Evolutionary conservation across 2,113 vertebrate species (phyloP), one percentile per base, ranked within the genome.

Genomic region (Pangasianodon hypophthalmus): DNA sequence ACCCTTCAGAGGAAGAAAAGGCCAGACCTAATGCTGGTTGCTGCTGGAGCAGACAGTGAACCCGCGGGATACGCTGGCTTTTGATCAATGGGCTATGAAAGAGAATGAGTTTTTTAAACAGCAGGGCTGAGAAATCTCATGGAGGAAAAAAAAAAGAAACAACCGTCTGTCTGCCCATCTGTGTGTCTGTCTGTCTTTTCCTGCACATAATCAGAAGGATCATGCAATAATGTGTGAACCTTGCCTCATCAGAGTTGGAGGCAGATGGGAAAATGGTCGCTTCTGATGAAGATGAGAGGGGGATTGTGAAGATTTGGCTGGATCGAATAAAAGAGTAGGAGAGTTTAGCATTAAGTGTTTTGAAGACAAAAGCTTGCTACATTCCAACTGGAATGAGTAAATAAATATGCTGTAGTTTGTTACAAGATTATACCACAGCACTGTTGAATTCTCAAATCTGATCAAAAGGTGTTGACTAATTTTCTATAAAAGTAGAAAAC

Each of bases 1-100:
- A 32, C 56, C 50, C 50, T 85, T 90, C 37, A 69, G 54, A 87
- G 82, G 69, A 85, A 67, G 56, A 62, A 77, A 80, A 48, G 71
- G 21, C 87, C 86, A 32, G 46, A 41, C 21, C 29, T 64, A 58
- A 69, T 48, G 81, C 79, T 83, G 48, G 67, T 79, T 85, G 58
- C 32, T 67, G 48, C 46, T 5, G 60, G 41, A 80, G 90, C 86
- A 41, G 73, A 19, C 21, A 37, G 46, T 14, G 46, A 32, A 71
- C 85, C 87, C 69, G 24, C 48, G 0, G 26, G 91, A 87, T 44
- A 85, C 58, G 91, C 91, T 90, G 37, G 73, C 67, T 86, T 91
- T 93, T 94, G 92, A 95, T 94, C 90, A 93, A 88, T 73, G 89
- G 82, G 83, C 84, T 90, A 92, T 92, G 83, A 93, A 91, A 92